phyloP scores from a whole-genome alignment of 2,113 vertebrate genomes.

The Catagonus wagneri region DNA sequence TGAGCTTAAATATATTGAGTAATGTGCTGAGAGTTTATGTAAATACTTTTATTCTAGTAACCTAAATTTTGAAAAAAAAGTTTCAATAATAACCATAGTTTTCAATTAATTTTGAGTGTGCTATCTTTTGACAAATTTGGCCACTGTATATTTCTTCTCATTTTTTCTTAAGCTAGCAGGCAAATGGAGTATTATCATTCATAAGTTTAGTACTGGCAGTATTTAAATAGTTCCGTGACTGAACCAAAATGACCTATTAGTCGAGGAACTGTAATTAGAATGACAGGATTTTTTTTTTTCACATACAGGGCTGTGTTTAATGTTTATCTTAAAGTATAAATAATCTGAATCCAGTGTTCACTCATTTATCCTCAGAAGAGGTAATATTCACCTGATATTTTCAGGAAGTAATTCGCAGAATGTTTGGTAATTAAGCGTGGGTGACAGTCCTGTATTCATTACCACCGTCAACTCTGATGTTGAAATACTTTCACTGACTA shows the following conservation, averaged over 20 bases:
- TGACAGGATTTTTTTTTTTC: background rate
- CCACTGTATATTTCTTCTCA: background rate
- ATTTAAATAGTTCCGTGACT: slow-evolving; percentile 24
- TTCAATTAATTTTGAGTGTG: background rate
- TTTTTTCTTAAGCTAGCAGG: background rate
- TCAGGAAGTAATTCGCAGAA: background rate
- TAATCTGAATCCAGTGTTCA: background rate
- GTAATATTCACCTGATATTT: background rate
- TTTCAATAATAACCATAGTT: background rate
- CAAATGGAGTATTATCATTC: background rate
- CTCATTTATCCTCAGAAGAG: background rate
- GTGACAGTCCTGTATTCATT: background rate
- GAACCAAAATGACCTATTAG: background rate
- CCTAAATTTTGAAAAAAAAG: background rate
- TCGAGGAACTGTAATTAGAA: background rate
- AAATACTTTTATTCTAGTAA: background rate
- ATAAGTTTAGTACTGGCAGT: background rate
- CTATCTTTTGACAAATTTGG: background rate
- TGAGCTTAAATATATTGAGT: background rate
- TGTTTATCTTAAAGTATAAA: background rate
- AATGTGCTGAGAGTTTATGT: background rate
- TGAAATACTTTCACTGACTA: background rate
- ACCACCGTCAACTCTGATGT: background rate
- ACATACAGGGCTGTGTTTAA: background rate
- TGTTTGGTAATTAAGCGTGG: background rate